Evolutionary conservation across 2,113 vertebrate species (phyloP).

Genomic region (Pongo pygmaeus): DNA sequence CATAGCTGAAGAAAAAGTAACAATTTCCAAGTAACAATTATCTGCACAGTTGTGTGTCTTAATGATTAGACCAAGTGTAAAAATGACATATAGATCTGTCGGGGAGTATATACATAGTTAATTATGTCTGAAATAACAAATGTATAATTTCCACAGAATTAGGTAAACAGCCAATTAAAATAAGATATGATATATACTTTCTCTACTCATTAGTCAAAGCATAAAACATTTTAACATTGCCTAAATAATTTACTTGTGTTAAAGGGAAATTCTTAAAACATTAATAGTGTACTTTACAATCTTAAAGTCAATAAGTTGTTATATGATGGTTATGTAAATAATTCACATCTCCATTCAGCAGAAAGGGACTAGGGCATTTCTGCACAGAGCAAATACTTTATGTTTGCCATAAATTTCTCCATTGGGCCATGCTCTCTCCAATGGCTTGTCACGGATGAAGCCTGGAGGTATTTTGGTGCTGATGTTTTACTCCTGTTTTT

Average conservation of each 20-base stretch:
- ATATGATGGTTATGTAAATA: constrained; percentile 80
- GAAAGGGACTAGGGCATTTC: constrained; percentile 54
- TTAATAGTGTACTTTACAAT: constrained; percentile 83
- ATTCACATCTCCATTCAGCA: constrained; percentile 77
- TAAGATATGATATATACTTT: constrained; percentile 76
- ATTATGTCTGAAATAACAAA: constrained; percentile 84
- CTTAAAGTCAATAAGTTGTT: constrained; percentile 82
- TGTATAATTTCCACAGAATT: constrained; percentile 80
- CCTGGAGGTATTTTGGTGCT: not conserved
- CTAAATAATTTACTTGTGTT: constrained; percentile 86
- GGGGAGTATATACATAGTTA: constrained; percentile 77
- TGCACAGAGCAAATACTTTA: constrained; percentile 42
- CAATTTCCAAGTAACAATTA: constrained; percentile 67
- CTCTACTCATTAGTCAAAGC: constrained; percentile 83
- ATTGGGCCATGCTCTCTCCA: not conserved
- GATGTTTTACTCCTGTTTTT: not conserved
- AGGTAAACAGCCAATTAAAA: constrained; percentile 86
- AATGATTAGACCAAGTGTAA: constrained; percentile 70
- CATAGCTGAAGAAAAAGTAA: constrained; percentile 27
- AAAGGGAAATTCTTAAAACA: constrained; percentile 85
- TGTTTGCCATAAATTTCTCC: not conserved
- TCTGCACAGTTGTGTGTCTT: constrained; percentile 68
- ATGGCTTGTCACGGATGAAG: not conserved
- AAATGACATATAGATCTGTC: constrained; percentile 71
- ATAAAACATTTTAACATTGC: constrained; percentile 83